Conservation (phyloP, 2,888 invertebrate genomes). For the Caenorhabditis zanzibari region DNA sequence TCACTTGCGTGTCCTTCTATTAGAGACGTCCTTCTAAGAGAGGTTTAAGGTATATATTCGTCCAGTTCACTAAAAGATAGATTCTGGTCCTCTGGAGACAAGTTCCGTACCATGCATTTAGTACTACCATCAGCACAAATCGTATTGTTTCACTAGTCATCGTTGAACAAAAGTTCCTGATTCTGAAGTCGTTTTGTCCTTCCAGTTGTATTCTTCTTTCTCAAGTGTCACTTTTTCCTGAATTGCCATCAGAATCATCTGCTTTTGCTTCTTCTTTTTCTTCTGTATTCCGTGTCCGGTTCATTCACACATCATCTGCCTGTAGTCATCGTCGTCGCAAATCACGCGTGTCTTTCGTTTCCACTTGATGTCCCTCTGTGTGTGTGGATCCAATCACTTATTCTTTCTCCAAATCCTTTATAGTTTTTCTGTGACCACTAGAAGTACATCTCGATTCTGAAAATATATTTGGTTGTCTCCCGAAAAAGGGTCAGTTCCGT, state of each 20-base stretch:
- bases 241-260: conserved; percentile 44
- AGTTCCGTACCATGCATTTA: not conserved
- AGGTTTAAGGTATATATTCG: no score
- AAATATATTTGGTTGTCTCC: not conserved
- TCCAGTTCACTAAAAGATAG: no score
- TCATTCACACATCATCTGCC: conserved; percentile 57
- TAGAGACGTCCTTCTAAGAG: no score
- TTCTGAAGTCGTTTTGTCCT: conserved; percentile 12
- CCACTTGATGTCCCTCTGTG: conserved; percentile 48
- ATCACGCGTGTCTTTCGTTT: conserved; percentile 61
- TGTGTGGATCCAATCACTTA: conserved; percentile 18
- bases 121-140: conserved; percentile 4
- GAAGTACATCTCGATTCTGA: conserved; percentile 7
- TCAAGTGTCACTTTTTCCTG: conserved; percentile 53
- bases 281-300: conserved; percentile 56
- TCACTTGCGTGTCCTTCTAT: no score
- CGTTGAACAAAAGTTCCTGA: conserved; percentile 31
- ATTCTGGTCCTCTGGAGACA: no score
- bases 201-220: conserved; percentile 20
- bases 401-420: not conserved
- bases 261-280: conserved; percentile 13
- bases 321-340: conserved; percentile 47
- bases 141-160: conserved; percentile 35
- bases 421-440: not conserved
- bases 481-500: conserved; percentile 23